phyloP scores from a whole-genome alignment of 2,113 vertebrate species.

The Cryptotis parvus region DNA sequence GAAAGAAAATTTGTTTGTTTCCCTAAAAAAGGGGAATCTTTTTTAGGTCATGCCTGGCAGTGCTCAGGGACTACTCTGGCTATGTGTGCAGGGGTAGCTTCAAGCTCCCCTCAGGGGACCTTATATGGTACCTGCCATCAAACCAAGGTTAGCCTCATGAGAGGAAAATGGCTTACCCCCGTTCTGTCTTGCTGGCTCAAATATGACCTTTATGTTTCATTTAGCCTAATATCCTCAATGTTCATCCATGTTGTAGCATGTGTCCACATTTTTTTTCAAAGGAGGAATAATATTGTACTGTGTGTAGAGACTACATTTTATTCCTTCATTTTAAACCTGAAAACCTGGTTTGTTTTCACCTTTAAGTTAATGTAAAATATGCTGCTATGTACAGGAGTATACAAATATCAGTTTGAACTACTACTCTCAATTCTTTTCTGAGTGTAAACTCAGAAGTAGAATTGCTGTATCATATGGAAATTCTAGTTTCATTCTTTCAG shows the following conservation, averaged over 20 bases:
- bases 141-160: too few species aligned
- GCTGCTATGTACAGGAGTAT: accelerated
- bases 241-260: neutral
- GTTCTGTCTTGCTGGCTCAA: too few species aligned
- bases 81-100: too few species aligned
- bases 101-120: too few species aligned
- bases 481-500: neutral
- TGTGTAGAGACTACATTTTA: neutral
- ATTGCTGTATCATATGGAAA: neutral
- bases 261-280: neutral
- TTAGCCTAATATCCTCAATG: neutral
- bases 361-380: neutral
- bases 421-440: neutral
- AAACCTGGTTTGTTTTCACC: neutral
- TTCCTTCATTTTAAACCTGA: neutral
- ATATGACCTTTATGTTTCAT: neutral
- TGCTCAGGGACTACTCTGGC: too few species aligned
- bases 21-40: too few species aligned
- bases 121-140: too few species aligned
- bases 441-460: neutral
- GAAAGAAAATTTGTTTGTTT: neutral
- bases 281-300: neutral
- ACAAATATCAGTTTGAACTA: neutral
- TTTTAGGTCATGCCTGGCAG: too few species aligned
- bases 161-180: too few species aligned